Evolutionary conservation across 1,140 invertebrate species (phyloP).

Genomic region (Euwallacea fornicatus): DNA sequence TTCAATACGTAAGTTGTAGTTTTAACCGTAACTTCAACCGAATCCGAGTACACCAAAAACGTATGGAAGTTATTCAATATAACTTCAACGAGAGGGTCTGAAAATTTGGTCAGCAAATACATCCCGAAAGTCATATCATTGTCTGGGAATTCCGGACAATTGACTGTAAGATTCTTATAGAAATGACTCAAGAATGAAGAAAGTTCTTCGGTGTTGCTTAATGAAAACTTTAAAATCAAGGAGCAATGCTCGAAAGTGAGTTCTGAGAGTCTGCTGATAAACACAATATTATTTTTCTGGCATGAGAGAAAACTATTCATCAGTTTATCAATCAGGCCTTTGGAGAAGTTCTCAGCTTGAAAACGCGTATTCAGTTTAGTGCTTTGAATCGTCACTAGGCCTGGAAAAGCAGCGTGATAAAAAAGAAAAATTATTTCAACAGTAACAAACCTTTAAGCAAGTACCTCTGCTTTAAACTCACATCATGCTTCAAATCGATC

Average conservation of each 20-base stretch:
- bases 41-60: conserved; percentile 25
- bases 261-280: conserved; percentile 35
- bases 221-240: conserved; percentile 37
- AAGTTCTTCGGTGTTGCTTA: conserved; percentile 31
- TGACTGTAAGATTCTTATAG: conserved; percentile 25
- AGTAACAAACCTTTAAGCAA: conserved; percentile 30
- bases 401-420: conserved; percentile 13
- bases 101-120: conserved; percentile 38
- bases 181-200: conserved; percentile 33
- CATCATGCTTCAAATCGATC: conserved; percentile 38
- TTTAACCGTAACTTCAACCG: conserved; percentile 8
- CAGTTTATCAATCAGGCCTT: conserved; percentile 26
- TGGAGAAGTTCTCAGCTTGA: conserved; percentile 14
- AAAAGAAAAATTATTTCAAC: not conserved
- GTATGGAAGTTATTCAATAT: conserved; percentile 36
- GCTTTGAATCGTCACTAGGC: conserved; percentile 18
- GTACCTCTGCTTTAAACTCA: conserved; percentile 37
- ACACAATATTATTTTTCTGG: conserved; percentile 15
- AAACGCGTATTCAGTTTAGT: conserved; percentile 8
- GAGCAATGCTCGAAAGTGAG: conserved; percentile 28
- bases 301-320: conserved; percentile 12
- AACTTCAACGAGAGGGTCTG: conserved; percentile 26
- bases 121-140: conserved; percentile 26
- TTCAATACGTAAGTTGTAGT: conserved; percentile 6
- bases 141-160: conserved; percentile 23